These are phyloP conservation scores for Entelurus aequoreus DNA, from an alignment of 2,113 vertebrate genomes.

Conservation along the genomic window DNA sequence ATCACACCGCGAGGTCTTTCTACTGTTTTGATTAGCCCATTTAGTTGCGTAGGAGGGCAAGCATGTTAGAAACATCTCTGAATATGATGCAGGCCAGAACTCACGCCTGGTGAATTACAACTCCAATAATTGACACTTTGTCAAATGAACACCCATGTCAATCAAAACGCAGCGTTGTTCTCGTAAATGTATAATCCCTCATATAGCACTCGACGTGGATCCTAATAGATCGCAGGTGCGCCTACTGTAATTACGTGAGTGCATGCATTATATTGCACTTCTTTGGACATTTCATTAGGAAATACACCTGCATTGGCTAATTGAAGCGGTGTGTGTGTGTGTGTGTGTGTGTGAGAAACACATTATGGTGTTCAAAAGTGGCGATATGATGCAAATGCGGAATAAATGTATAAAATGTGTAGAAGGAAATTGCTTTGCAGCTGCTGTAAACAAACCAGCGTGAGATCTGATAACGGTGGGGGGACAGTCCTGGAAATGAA, in stretches of 20 bases:
- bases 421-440: constrained; percentile 1
- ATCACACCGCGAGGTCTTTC: too few relatives aligned
- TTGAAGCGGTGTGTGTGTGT: neutral
- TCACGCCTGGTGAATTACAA: too few relatives aligned
- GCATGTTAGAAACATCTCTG: too few relatives aligned
- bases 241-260: neutral
- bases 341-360: neutral
- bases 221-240: neutral
- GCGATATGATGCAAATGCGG: neutral
- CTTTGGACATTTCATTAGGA: neutral
- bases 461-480: neutral
- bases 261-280: neutral
- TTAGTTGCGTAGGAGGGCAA: too few relatives aligned
- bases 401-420: too few relatives aligned
- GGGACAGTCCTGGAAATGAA: neutral
- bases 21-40: too few relatives aligned
- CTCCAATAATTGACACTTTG: too few relatives aligned
- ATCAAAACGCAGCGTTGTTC: neutral
- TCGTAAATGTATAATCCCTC: neutral
- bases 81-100: too few relatives aligned
- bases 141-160: too few relatives aligned
- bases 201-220: neutral
- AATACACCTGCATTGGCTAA: neutral
- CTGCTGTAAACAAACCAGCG: neutral
- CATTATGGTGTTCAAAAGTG: neutral